Base-by-base conservation (phyloP, 1,140 invertebrate genomes). In the Calliopsis andreniformis region DNA sequence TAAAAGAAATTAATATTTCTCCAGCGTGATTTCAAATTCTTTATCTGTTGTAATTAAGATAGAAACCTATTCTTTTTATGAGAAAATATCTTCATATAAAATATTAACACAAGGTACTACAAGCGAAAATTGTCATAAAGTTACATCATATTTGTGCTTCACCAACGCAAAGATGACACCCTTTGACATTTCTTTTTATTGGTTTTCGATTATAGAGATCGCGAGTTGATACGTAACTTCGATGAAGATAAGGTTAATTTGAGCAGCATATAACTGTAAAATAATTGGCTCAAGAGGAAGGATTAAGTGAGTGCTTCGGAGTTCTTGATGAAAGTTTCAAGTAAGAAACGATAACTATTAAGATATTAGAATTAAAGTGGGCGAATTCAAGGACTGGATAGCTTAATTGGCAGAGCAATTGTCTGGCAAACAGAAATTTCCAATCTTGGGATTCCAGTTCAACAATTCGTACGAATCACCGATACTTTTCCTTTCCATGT, bases 361-460 rank as follows among this genome's bases (percentile, higher is more conserved):
- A 66, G 45, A 51, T 51, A 35, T 51, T 20, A 10, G 30, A 20
- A 51, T 66, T 25, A 35, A 7, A 10, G 30, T 18, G 28, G 35
- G 35, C 47, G 45, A 32, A 25, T 42, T 18, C 23, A 7, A 0
- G 3, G 20, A 8, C 6, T 25, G 58, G 14, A 61, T 25, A 61
- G 58, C 32, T 61, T 61, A 61, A 61, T 61, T 35, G 58, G 35
- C 14, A 23, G 20, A 61, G 35, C 58, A 61, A 39, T 66, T 51
- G 63, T 30, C 20, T 1, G 20, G 8, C 28, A 66, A 51, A 66
- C 30, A 16, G 20, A 66, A 51, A 45, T 35, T 51, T 58, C 55
- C 63, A 7, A 7, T 14, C 30, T 51, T 23, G 14, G 14, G 5
- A 6, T 66, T 51, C 63, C 20, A 45, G 20, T 51, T 23, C n/a